Evolutionary conservation across 1,140 invertebrate species (phyloP).

Genomic region (Anastatus disparis): DNA sequence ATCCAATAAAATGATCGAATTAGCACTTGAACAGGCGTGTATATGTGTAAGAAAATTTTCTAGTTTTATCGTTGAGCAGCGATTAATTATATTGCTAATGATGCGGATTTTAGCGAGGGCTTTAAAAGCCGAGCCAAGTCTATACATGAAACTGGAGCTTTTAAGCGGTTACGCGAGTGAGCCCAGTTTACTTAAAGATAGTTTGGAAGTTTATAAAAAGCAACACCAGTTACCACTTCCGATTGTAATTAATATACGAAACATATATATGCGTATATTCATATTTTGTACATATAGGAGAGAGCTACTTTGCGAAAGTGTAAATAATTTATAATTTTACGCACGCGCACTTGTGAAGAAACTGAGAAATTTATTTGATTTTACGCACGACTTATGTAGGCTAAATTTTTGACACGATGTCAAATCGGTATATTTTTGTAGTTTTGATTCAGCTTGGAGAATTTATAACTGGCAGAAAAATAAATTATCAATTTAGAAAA

Average conservation of each 20-base stretch:
- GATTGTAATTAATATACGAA: slow-evolving; percentile 13
- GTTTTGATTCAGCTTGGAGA: too few species aligned
- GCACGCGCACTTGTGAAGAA: not conserved
- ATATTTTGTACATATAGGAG: not conserved
- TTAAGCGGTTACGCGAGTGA: not conserved
- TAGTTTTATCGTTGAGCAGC: not conserved
- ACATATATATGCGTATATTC: not conserved
- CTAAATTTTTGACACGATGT: slow-evolving; percentile 7
- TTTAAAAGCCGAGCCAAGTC: slow-evolving; percentile 29
- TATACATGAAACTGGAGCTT: slow-evolving; percentile 23
- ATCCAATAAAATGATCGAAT: not conserved
- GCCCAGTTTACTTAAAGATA: slow-evolving; percentile 1
- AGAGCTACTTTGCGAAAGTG: not conserved
- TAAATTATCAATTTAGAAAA: too few species aligned
- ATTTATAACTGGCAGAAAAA: too few species aligned
- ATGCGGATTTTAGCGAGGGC: not conserved
- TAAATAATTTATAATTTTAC: slow-evolving; percentile 15
- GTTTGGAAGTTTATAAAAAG: slow-evolving; percentile 25
- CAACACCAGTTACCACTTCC: not conserved
- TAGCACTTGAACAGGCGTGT: not conserved
- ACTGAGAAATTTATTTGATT: not conserved
- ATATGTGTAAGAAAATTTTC: not conserved
- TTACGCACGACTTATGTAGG: not conserved
- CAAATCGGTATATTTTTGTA: slow-evolving; percentile 12
- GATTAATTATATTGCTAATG: slow-evolving; percentile 36